A percentile compares a stretch with the other conserved stretches of the same genome.
Conservation (phyloP, 2,797 vertebrate species). For the Sylvilagus floridanus region DNA sequence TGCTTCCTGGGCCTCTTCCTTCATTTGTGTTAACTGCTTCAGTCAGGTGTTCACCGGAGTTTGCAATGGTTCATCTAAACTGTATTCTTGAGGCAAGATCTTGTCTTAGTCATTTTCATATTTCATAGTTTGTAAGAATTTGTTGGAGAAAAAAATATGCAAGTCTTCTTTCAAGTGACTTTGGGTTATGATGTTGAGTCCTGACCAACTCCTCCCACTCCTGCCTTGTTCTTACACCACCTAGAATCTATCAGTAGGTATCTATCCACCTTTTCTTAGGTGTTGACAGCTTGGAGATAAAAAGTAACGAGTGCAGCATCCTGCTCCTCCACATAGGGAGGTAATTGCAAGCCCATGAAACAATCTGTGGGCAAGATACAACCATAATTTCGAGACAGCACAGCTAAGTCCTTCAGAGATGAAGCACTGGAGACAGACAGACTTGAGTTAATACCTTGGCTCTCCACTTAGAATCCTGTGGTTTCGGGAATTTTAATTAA, state of each 20-base stretch:
- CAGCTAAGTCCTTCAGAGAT: neutral
- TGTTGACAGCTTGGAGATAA: neutral
- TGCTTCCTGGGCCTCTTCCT: neutral
- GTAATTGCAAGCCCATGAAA: neutral
- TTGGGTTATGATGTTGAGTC: neutral
- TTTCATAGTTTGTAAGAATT: neutral
- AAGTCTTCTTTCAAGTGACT: neutral
- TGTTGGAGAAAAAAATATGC: slow-evolving; percentile 12
- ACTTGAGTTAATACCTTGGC: neutral
- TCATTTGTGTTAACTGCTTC: neutral
- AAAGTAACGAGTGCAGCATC: neutral
- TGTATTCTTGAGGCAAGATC: neutral
- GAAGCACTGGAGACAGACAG: neutral
- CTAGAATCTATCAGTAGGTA: neutral
- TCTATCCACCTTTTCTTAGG: neutral
- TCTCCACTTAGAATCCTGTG: neutral
- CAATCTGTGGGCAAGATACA: neutral
- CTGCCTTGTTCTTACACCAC: neutral
- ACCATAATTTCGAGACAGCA: neutral
- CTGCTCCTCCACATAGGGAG: neutral
- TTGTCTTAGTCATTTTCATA: neutral
- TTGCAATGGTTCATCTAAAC: neutral
- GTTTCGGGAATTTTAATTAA: neutral
- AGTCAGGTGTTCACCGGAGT: neutral
- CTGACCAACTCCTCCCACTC: neutral